Conservation (phyloP, 2,113 vertebrate genomes). For the Pluvianellus socialis region DNA sequence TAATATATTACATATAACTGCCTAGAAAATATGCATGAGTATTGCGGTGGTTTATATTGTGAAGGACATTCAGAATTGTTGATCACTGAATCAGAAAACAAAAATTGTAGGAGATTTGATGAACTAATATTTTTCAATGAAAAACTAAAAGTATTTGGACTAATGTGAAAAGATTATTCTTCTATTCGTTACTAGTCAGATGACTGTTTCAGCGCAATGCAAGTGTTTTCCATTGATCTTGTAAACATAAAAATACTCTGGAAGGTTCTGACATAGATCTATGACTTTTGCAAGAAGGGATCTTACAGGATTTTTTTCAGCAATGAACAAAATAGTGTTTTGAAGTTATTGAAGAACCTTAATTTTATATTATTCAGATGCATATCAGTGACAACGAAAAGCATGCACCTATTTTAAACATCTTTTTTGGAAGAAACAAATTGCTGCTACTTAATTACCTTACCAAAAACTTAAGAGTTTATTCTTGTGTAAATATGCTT, state of each 20-base stretch:
- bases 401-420: constrained; percentile 48
- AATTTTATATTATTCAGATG: constrained; percentile 14
- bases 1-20: constrained; percentile 6
- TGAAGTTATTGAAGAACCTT: constrained; percentile 15
- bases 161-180: not conserved
- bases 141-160: not conserved
- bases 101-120: not conserved
- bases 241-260: not conserved
- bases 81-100: not conserved
- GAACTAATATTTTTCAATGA: not conserved
- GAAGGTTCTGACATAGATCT: not conserved
- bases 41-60: not conserved
- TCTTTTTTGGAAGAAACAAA: constrained; percentile 63
- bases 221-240: not conserved
- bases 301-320: not conserved
- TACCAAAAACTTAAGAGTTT: constrained; percentile 75
- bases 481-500: constrained; percentile 73
- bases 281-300: not conserved
- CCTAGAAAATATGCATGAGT: not conserved
- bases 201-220: not conserved
- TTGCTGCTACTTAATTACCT: constrained; percentile 78
- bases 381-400: not conserved
- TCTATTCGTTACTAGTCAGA: not conserved
- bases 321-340: not conserved
- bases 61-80: constrained; percentile 40